These are phyloP conservation scores for Drosophila barbarae DNA, from an alignment of 2,888 invertebrate species.

Conservation along the genomic window DNA sequence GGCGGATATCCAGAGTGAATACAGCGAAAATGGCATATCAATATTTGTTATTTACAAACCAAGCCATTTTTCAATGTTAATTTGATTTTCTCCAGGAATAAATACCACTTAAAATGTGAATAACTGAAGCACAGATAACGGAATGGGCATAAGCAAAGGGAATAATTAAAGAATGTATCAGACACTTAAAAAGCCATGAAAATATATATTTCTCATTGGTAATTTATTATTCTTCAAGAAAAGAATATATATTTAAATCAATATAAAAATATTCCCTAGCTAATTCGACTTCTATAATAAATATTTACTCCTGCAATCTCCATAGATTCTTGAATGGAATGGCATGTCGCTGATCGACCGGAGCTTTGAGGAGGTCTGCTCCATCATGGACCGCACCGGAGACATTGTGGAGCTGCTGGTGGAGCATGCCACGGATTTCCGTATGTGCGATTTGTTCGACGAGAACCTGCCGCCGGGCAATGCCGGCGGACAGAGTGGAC, in stretches of 20 bases:
- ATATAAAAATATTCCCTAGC: too few species aligned
- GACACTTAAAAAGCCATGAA: not conserved
- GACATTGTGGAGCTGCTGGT: conserved; percentile 92
- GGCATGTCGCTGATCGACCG: conserved; percentile 93
- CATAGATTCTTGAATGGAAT: conserved; percentile 93
- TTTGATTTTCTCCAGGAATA: not conserved
- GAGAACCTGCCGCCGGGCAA: conserved; percentile 83
- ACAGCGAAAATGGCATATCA: conserved; percentile 1
- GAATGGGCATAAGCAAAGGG: not conserved
- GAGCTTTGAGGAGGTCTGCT: conserved; percentile 95
- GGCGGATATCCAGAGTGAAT: not conserved
- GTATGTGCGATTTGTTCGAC: conserved; percentile 86
- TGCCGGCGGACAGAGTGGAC: conserved; percentile 77
- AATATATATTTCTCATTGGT: not conserved
- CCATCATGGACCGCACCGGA: conserved; percentile 92
- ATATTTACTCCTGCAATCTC: not conserved
- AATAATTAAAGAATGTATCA: too few species aligned
- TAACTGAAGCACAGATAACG: not conserved
- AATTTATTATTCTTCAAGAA: not conserved
- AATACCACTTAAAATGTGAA: not conserved
- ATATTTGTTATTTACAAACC: conserved; percentile 1
- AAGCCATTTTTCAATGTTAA: conserved; percentile 2
- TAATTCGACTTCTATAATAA: too few species aligned
- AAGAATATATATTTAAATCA: not conserved
- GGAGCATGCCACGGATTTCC: conserved; percentile 88